Evolutionary conservation across 2,888 invertebrate species (phyloP).

Genomic region (Netelia virgata): DNA sequence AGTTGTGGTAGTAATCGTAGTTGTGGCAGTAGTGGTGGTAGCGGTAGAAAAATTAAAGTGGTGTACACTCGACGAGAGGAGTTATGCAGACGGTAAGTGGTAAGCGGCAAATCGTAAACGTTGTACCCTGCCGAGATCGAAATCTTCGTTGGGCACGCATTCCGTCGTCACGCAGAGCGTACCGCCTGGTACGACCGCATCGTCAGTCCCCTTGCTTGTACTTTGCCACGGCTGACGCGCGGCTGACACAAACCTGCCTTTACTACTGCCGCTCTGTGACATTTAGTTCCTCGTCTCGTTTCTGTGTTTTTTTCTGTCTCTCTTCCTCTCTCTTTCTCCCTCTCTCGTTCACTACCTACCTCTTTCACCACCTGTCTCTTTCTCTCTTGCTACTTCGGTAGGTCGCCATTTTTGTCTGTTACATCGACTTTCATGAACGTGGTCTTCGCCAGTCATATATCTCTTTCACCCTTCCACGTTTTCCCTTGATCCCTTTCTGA

Average conservation of each 20-base stretch:
- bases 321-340: conserved; percentile 25
- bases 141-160: conserved; percentile 76
- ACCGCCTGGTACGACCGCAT: conserved; percentile 76
- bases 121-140: conserved; percentile 69
- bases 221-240: conserved; percentile 29
- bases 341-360: conserved; percentile 22
- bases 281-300: conserved; percentile 10
- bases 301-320: conserved; percentile 24
- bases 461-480: conserved; percentile 20
- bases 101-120: conserved; percentile 74
- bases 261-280: conserved; percentile 73
- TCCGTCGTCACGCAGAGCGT: conserved; percentile 75
- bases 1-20: neutral
- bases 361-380: neutral
- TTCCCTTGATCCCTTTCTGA: neutral
- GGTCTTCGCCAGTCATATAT: conserved; percentile 8
- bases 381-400: neutral
- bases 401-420: conserved; percentile 37
- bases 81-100: conserved; percentile 66
- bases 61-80: conserved; percentile 46
- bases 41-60: conserved; percentile 52
- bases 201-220: neutral
- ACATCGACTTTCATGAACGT: conserved; percentile 11
- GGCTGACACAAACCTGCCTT: conserved; percentile 76
- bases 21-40: conserved; percentile 42